Base-by-base conservation (phyloP, 2,113 vertebrate genomes). In the Nothobranchius kuhntae region DNA sequence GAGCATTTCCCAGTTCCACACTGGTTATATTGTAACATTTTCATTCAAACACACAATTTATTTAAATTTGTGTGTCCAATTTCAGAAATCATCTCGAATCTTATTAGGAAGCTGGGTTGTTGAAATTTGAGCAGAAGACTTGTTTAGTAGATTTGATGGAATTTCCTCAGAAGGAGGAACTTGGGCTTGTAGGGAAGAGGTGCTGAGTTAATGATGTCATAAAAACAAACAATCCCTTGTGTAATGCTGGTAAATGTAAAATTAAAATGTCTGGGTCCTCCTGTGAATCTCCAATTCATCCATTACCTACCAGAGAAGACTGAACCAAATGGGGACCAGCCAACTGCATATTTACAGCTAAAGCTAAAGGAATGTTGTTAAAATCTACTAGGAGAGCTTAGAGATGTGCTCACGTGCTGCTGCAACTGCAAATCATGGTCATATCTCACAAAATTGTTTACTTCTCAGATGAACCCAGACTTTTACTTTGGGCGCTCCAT, bases 211-310 rank as follows among this genome's bases (percentile, higher is more conserved):
- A 48, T 24, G 12, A 1, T 46, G 8, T 14, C 26, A 13, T 7
- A 48, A 47, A 35, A 36, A 9, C 42, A 7, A 14, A 48, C 26
- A 38, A 13, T 17, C 44, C 14, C 21, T 8, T 11, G 3, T 14
- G 15, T 53, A 59, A 3, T 26, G 54, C 24, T 26, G 46, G 15
- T 40, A 30, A 45, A 47, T 17, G 36, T 30, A 17, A 50, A 13
- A 15, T 51, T 44, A 50, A 3, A 64, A 24, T 17, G 36, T 51
- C 12, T 44, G 12, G 13, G 9, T 17, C 9, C 26, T 36, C 26
- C 59, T 36, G 59, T n/a, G 14, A 61, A 61, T n/a, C 46, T 48
- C 14, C 26, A 61, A 52, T 40, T 40, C 9, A 40, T 40, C 38
- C 40, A 47, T 13, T 7, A 8, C 7, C 35, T 6, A 38, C 13